Percentiles rank a stretch among this genome's conserved stretches.
Evolutionary conservation across 2,797 vertebrate species (phyloP).

Genomic region (Dendrocincla fuliginosa): DNA sequence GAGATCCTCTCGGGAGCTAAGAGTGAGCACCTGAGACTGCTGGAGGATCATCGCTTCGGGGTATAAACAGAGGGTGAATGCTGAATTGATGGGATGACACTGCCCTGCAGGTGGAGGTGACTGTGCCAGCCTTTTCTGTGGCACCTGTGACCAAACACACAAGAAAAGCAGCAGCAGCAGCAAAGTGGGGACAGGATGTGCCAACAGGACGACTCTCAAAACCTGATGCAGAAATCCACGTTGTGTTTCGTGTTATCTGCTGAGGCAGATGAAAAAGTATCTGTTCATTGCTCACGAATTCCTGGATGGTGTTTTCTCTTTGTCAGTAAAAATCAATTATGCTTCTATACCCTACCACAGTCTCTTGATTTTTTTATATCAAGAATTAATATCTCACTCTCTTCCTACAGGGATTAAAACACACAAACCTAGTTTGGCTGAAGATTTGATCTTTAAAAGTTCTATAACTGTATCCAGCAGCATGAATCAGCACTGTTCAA

Average conservation of each 20-base stretch:
- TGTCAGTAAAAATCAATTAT: not conserved
- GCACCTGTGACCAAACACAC: fast-evolving
- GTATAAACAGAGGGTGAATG: not conserved
- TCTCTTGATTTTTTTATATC: not conserved
- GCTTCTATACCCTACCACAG: not conserved
- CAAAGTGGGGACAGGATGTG: not conserved
- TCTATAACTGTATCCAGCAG: not conserved
- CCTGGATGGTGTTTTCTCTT: not conserved
- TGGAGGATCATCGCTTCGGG: not conserved
- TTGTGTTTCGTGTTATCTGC: not conserved
- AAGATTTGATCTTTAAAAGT: not conserved
- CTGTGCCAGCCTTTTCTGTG: not conserved
- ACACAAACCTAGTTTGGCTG: not conserved
- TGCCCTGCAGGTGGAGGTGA: not conserved
- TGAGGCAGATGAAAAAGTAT: not conserved
- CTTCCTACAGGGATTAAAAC: not conserved
- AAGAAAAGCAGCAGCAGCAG: not conserved
- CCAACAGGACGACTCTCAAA: not conserved
- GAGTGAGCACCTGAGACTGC: not conserved
- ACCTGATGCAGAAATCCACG: not conserved
- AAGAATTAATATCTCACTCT: not conserved
- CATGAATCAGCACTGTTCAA: not conserved
- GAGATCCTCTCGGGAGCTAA: not conserved
- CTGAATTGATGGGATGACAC: not conserved
- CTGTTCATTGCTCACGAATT: not conserved